A percentile compares a stretch with the other conserved stretches of the same genome.
Evolutionary conservation across 2,113 vertebrate genomes (phyloP).

Genomic region (Ailurus styani): DNA sequence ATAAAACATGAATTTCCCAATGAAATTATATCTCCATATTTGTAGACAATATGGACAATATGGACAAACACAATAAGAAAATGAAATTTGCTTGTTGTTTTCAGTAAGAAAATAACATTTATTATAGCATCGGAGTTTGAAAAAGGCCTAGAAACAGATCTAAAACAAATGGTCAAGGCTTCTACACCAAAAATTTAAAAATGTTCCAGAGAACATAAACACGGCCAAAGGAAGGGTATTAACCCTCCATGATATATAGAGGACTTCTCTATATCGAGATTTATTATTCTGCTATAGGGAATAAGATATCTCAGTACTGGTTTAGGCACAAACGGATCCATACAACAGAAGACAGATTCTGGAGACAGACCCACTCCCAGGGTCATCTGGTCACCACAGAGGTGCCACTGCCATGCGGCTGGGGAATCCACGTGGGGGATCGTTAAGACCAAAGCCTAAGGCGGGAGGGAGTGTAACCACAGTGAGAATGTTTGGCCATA

Average conservation of each 20-base stretch:
- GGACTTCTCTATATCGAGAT: background rate
- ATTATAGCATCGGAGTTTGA: background rate
- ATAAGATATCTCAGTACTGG: background rate
- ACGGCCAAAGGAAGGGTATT: background rate
- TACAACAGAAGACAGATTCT: background rate
- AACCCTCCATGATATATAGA: background rate
- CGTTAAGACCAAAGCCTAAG: background rate
- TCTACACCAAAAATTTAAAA: background rate
- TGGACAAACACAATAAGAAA: background rate
- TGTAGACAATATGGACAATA: no score
- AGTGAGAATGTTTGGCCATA: background rate
- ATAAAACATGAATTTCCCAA: background rate
- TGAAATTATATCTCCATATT: background rate
- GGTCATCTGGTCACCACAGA: background rate
- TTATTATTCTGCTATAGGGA: background rate
- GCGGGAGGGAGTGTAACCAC: background rate
- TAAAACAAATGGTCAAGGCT: background rate
- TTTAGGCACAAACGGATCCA: background rate
- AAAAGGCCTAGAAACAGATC: background rate
- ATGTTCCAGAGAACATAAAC: background rate
- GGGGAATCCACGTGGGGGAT: background rate
- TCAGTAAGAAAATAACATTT: background rate
- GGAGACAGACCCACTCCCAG: no score
- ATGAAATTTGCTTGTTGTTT: background rate
- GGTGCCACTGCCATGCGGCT: fast-evolving